These are phyloP conservation scores for Zaprionus obscuricornis DNA, from an alignment of 2,888 invertebrate genomes.

Conservation along the genomic window DNA sequence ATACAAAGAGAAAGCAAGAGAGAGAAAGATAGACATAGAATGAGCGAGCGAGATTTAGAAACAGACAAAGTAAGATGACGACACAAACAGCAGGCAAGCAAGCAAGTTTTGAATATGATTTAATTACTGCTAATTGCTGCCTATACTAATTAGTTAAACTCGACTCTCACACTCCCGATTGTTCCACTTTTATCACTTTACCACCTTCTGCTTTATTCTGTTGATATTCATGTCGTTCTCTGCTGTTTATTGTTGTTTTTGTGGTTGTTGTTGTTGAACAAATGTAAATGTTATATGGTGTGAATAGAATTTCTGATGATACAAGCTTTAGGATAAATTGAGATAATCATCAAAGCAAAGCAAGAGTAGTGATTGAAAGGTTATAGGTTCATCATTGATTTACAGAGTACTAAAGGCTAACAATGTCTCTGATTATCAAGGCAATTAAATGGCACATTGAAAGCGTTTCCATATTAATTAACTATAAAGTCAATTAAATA, in stretches of 20 bases:
- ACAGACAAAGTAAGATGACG: background rate
- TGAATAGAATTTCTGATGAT: conserved; percentile 44
- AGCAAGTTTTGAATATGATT: conserved; percentile 63
- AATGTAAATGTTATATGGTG: conserved; percentile 37
- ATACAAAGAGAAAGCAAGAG: too few relatives aligned
- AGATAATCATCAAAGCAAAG: background rate
- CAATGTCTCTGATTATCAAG: too few relatives aligned
- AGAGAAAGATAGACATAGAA: conserved; percentile 1
- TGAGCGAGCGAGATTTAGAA: background rate
- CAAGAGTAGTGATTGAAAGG: conserved; percentile 21
- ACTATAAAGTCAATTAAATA: too few relatives aligned
- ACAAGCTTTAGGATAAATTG: background rate
- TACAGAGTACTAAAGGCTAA: too few relatives aligned
- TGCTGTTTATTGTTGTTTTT: background rate
- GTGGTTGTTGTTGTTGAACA: conserved; percentile 9
- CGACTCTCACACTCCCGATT: too few relatives aligned
- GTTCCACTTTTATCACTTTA: too few relatives aligned
- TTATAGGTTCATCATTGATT: background rate
- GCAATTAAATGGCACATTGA: too few relatives aligned
- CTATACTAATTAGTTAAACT: conserved; percentile 55
- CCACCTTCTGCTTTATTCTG: background rate
- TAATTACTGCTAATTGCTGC: conserved; percentile 66
- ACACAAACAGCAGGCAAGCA: background rate
- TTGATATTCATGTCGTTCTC: background rate
- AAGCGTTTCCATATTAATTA: too few relatives aligned